phyloP scores from a whole-genome alignment of 2,113 vertebrate genomes.

The Tachysurus fulvidraco region DNA sequence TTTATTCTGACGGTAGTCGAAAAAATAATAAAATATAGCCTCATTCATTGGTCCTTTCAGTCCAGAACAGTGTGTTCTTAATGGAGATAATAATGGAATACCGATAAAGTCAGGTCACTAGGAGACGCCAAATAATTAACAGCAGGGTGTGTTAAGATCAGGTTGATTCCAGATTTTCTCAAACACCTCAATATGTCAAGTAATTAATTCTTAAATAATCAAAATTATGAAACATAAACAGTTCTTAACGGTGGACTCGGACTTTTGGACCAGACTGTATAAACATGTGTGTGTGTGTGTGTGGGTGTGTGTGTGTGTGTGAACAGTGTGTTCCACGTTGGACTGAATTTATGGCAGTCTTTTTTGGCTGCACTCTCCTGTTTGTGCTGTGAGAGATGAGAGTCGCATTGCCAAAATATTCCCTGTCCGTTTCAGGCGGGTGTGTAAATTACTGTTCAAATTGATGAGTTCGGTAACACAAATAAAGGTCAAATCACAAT shows the following conservation, averaged over 20 bases:
- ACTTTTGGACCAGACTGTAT: background rate
- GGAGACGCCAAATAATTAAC: background rate
- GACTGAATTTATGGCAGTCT: constrained; percentile 68
- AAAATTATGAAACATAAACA: constrained; percentile 2
- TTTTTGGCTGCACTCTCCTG: constrained; percentile 65
- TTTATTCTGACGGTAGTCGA: background rate
- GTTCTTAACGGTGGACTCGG: background rate
- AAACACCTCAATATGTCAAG: background rate
- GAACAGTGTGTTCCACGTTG: constrained; percentile 63
- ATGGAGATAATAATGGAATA: background rate
- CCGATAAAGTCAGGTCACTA: background rate
- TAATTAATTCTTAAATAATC: constrained; percentile 3
- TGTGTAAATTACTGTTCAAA: constrained; percentile 76
- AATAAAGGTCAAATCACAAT: constrained; percentile 76
- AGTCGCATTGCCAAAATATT: constrained; percentile 73
- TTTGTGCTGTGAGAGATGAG: constrained; percentile 69
- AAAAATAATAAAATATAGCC: background rate
- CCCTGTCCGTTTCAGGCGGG: constrained; percentile 73
- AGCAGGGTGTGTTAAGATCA: background rate
- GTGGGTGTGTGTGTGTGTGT: constrained; percentile 44
- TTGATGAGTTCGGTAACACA: constrained; percentile 75
- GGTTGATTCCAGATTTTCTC: background rate
- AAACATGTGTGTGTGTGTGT: constrained; percentile 30
- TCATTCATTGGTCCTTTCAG: background rate
- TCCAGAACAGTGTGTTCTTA: background rate